phyloP scores from a whole-genome alignment of 2,797 vertebrate genomes.

The Onychomys leucogaster region DNA sequence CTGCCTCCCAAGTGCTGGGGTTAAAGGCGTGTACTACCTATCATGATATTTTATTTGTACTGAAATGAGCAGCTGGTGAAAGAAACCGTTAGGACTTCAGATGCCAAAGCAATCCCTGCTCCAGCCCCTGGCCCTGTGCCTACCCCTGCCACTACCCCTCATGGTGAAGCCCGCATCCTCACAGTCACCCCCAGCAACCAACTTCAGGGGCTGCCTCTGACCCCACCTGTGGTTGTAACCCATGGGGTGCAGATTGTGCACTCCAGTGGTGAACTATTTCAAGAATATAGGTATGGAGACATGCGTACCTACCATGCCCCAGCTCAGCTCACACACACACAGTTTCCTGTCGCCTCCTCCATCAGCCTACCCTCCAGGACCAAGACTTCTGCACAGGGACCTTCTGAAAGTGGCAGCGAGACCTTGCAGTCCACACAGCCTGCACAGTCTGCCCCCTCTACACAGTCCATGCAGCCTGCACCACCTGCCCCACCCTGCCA shows the following conservation, averaged over 20 bases:
- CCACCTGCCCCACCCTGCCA: slow-evolving; percentile 44
- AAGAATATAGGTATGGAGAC: slow-evolving; percentile 95
- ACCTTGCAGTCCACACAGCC: slow-evolving; percentile 81
- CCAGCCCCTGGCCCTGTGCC: slow-evolving; percentile 91
- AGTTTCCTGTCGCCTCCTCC: slow-evolving; percentile 91
- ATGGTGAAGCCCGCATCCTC: slow-evolving; percentile 93
- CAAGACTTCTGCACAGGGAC: slow-evolving; percentile 93
- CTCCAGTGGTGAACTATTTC: slow-evolving; percentile 91
- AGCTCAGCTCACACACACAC: slow-evolving; percentile 89
- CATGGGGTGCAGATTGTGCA: slow-evolving; percentile 96
- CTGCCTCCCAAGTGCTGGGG: neutral
- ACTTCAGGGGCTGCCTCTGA: slow-evolving; percentile 89
- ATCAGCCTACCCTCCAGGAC: slow-evolving; percentile 92
- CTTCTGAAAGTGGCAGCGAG: slow-evolving; percentile 91
- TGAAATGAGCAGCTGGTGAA: slow-evolving; percentile 91
- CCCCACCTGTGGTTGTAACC: slow-evolving; percentile 93
- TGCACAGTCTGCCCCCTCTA: slow-evolving; percentile 36
- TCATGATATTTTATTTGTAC: too few relatives aligned
- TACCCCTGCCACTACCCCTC: slow-evolving; percentile 91
- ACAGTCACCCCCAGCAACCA: slow-evolving; percentile 90
- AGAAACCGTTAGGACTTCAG: slow-evolving; percentile 91
- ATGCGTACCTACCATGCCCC: slow-evolving; percentile 92
- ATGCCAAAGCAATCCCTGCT: slow-evolving; percentile 90
- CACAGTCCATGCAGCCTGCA: slow-evolving; percentile 76
- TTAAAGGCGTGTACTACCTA: neutral